These are phyloP conservation scores for Druon quercuslanigerum DNA, from an alignment of 1,140 invertebrate species.

Conservation along the genomic window DNA sequence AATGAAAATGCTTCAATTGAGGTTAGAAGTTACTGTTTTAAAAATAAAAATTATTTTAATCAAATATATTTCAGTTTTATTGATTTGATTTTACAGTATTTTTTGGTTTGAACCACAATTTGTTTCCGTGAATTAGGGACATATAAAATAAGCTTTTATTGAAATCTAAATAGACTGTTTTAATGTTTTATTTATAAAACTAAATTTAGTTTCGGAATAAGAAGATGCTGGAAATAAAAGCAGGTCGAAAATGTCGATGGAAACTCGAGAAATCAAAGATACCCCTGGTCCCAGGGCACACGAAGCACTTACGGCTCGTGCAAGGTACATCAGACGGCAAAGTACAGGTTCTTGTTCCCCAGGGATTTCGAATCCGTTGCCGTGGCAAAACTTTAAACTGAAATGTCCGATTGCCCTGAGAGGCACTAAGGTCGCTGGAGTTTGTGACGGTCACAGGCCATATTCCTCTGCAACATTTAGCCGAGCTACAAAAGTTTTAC, in stretches of 20 bases:
- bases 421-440: slow-evolving; percentile 39
- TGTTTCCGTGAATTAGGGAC: too few species aligned
- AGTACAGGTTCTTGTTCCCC: slow-evolving; percentile 34
- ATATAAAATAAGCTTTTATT: too few species aligned
- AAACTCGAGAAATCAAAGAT: slow-evolving; percentile 31
- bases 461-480: slow-evolving; percentile 64
- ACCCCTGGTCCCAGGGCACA: slow-evolving; percentile 40
- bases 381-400: slow-evolving; percentile 53
- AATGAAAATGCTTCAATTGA: too few species aligned
- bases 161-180: too few species aligned
- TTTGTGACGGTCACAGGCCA: slow-evolving; percentile 52
- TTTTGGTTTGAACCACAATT: too few species aligned
- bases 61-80: too few species aligned
- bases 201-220: background rate
- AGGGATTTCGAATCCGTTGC: slow-evolving; percentile 41
- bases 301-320: slow-evolving; percentile 24
- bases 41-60: too few species aligned
- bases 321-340: slow-evolving; percentile 5
- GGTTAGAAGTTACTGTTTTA: too few species aligned
- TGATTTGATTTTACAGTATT: too few species aligned
- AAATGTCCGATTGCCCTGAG: slow-evolving; percentile 46
- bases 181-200: too few species aligned
- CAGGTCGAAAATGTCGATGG: slow-evolving; percentile 1
- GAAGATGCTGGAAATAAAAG: background rate
- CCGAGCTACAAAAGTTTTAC: slow-evolving; percentile 58